Evolutionary conservation across 2,888 invertebrate species (phyloP), one percentile per base, ranked within the genome.

Genomic region (Osmoderma eremita): DNA sequence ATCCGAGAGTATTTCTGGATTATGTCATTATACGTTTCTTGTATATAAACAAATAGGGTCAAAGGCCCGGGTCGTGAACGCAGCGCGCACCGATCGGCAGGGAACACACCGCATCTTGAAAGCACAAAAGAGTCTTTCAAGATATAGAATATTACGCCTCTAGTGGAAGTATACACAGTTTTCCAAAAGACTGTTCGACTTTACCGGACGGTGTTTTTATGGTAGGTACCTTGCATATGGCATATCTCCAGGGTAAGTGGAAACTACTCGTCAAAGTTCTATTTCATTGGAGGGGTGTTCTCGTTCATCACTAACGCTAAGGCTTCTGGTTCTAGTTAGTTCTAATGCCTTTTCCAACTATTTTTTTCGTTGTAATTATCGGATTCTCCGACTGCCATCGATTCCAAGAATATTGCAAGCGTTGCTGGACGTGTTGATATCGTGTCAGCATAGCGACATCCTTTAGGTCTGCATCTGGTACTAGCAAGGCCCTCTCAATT

Each of bases 301-400:
- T 74, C 73, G 10, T 78, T 73, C 20, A 69, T 74, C 0, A 76
- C 18, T 4, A 78, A 20, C 10, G 76, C 77, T 4, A 79, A 24
- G 39, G 71, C 69, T 36, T 72, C 70, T 8, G 67, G 51, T n/a
- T 64, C 18, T 13, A 75, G 56, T 38, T 70, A 67, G 12, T 63
- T 51, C 1, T 42, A 30, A 3, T 64, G 48, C 10, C 48, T 20
- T 2, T 61, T 24, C 77, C 77, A 78, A 62, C 78, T 76, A 1
- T 68, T 48, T n/a, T 76, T n/a, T 45, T 12, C 12, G 10, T 13
- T 73, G 72, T 1, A 75, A 67, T 3, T 39, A n/a, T 2, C 65
- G 42, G 1, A 74, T 39, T 74, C 38, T 75, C 74, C 12, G 18
- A 10, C 2, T 18, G 42, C 73, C 67, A 67, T n/a, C 66, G 18